Percentiles rank a stretch among this genome's conserved stretches.
These are phyloP conservation scores for Elgonia sp. DNA, from an alignment of 2,888 invertebrate species.

Conservation along the genomic window DNA sequence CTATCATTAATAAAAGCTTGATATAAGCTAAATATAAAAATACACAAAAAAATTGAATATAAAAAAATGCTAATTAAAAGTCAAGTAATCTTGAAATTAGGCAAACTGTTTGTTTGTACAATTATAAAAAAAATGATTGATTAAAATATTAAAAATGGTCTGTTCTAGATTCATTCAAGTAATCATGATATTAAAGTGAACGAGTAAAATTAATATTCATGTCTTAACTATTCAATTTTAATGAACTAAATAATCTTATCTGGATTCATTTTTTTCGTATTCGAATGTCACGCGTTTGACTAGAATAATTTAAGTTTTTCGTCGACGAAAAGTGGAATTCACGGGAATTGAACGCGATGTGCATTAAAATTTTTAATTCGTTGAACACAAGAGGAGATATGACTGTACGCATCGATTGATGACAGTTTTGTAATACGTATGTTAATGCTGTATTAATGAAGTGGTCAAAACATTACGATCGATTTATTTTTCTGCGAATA, in stretches of 20 bases:
- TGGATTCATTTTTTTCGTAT: constrained; percentile 40
- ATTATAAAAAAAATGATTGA: neutral
- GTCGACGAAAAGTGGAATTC: constrained; percentile 36
- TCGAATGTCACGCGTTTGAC: constrained; percentile 35
- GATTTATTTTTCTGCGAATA: neutral
- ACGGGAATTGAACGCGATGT: constrained; percentile 5
- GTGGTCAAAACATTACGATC: constrained; percentile 7
- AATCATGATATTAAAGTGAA: constrained; percentile 3
- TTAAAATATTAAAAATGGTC: constrained; percentile 7
- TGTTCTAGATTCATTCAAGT: neutral
- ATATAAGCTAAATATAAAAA: too few relatives aligned
- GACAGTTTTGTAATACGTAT: constrained; percentile 20
- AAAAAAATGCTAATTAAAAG: too few relatives aligned
- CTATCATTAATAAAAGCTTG: too few relatives aligned
- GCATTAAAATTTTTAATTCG: constrained; percentile 30
- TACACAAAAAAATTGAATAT: too few relatives aligned
- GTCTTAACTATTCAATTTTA: constrained; percentile 57
- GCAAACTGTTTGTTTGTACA: neutral
- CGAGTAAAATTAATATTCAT: constrained; percentile 41
- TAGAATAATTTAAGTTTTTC: constrained; percentile 51
- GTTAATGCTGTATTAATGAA: constrained; percentile 11
- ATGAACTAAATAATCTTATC: constrained; percentile 63
- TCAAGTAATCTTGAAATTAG: too few relatives aligned
- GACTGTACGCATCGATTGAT: constrained; percentile 5
- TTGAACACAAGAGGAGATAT: neutral